Evolutionary conservation across 2,113 vertebrate species (phyloP), one percentile per base, ranked within the genome.

Genomic region (Gnathonemus longibarbis): DNA sequence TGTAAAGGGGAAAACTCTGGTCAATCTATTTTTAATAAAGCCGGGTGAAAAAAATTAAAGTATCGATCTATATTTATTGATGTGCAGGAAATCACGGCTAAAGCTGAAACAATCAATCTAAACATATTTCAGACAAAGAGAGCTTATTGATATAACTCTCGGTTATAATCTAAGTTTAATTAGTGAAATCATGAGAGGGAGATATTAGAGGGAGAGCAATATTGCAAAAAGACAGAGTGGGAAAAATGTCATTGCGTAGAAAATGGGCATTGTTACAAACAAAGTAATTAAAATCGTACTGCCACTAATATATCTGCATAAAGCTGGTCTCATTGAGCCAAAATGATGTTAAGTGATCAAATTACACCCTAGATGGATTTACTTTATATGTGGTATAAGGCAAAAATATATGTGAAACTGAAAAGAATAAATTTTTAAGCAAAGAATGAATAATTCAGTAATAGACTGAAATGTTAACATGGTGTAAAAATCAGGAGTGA

Each of bases 41-140:
- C 7, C 4, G 0, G 2, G 8, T 21, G 21, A 84, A 24, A 83
- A 48, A 84, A 24, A 48, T 10, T n/a, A 84, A 24, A 48, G 3
- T n/a, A 48, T 84, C 95, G 96, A 98, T 98, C 96, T 95, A 97
- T 96, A 96, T 96, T 96, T 97, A 98, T 97, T 96, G 97, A 97
- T 95, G 97, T 94, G 50, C 94, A 95, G 94, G 94, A 95, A 96
- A 97, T 96, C 95, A 97, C 97, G 97, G 96, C 98, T 97, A 96
- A 97, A 96, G 96, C 94, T 97, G 97, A 97, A 97, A 97, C 94
- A 95, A 98, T 99, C 97, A 98, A 98, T 98, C 97, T 96, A 97
- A 97, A 97, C 97, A 96, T 95, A 97, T 96, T 97, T 97, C 96
- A 97, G 96, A 97, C 94, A 95, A 96, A 97, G 95, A 96, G 97